Evolutionary conservation across 2,888 invertebrate genomes (phyloP), one percentile per base, ranked within the genome.

Genomic region (Dermolepida albohirtum): DNA sequence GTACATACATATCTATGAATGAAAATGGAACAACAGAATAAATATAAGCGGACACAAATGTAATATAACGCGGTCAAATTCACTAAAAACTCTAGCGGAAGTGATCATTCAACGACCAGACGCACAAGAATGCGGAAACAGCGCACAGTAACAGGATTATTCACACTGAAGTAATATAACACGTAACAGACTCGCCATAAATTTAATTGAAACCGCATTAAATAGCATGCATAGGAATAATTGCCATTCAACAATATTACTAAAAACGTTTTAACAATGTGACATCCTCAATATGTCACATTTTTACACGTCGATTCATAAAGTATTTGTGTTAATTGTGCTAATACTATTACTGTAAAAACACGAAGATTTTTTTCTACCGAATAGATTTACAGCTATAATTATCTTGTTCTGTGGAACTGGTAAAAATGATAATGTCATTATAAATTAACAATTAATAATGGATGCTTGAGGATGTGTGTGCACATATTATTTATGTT

Each of bases 21-120:
- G 22, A 22, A 22, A 22, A 22, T 22, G 22, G 22, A 22, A 22
- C 22, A 22, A 22, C 22, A 22, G 22, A 22, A 22, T 22, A 22
- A 22, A 22, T 22, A 22, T 22, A 22, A 22, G 4, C 22, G 22
- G 22, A 22, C 22, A 22, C 22, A 22, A 22, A 22, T 22, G 4
- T 22, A 22, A 22, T 22, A 22, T 22, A 22, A 22, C 22, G 22
- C 52, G 52, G 64, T 40, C 50, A 40, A 64, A 64, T 64, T 73
- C 74, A 70, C 74, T 73, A 74, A 77, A 77, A 76, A 75, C 76
- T 73, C 74, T 76, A 76, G 75, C 75, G 78, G 77, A 78, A 78
- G 75, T 76, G 74, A 75, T 76, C 74, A 75, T 73, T 72, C 74
- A 75, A 57, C 57, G 73, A 70, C 72, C 74, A 74, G 75, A 75